These are phyloP conservation scores for Brachionus plicatilis DNA, from an alignment of 1,140 invertebrate species.

Conservation along the genomic window DNA sequence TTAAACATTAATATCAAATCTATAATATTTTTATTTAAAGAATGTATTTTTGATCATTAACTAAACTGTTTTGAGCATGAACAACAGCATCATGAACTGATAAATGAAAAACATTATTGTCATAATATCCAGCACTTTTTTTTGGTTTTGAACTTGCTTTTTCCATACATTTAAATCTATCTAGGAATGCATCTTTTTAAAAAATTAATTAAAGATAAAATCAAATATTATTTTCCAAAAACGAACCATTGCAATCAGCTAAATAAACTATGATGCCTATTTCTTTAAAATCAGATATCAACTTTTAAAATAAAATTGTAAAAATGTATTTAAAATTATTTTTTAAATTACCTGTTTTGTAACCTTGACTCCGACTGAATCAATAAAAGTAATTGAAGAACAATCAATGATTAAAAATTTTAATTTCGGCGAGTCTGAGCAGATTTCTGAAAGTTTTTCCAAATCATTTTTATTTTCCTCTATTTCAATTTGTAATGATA, in stretches of 20 bases:
- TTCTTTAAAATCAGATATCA: not conserved
- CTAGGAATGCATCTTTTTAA: not conserved
- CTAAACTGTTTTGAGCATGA: not conserved
- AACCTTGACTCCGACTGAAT: slow-evolving; percentile 15
- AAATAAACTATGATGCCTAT: not conserved
- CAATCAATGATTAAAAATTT: slow-evolving; percentile 19
- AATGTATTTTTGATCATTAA: no score
- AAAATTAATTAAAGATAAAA: not conserved
- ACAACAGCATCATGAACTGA: slow-evolving; percentile 3
- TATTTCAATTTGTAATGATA: no score
- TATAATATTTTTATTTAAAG: no score
- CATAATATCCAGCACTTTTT: not conserved
- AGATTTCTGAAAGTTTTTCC: no score
- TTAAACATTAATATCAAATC: no score
- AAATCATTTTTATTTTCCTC: no score
- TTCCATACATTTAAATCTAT: not conserved
- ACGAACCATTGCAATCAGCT: slow-evolving; percentile 6
- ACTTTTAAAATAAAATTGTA: not conserved
- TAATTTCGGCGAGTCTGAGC: not conserved
- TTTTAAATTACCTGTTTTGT: not conserved
- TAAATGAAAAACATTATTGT: not conserved
- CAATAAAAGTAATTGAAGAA: not conserved
- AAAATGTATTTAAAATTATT: not conserved
- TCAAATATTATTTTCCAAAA: no score
- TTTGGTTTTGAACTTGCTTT: not conserved